These are phyloP conservation scores for Cephus cinctus DNA, from an alignment of 1,140 invertebrate species.

Conservation along the genomic window DNA sequence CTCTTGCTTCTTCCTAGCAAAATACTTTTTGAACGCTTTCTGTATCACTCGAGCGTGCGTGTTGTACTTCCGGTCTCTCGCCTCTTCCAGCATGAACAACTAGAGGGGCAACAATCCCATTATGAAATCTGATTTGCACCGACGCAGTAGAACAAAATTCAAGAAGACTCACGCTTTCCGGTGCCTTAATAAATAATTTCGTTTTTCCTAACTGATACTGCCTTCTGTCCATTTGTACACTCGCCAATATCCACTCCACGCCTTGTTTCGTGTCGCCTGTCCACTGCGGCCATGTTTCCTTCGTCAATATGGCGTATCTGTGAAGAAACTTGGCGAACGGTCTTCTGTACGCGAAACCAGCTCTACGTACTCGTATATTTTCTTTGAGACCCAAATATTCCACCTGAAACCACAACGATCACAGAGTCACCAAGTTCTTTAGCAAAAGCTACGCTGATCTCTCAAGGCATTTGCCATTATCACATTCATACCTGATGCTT, in stretches of 20 bases:
- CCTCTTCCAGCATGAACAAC: constrained; percentile 75
- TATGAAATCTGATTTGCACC: too few relatives aligned
- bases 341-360: constrained; percentile 68
- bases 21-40: constrained; percentile 71
- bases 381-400: constrained; percentile 67
- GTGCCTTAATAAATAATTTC: constrained; percentile 78
- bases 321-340: constrained; percentile 66
- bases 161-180: constrained; percentile 69
- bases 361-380: constrained; percentile 66
- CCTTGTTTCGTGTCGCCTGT: constrained; percentile 62
- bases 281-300: constrained; percentile 70
- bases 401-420: constrained; percentile 39
- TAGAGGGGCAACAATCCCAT: too few relatives aligned
- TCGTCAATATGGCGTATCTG: constrained; percentile 70
- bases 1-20: constrained; percentile 63
- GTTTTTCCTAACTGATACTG: constrained; percentile 73
- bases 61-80: constrained; percentile 71
- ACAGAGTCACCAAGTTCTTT: too few relatives aligned
- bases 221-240: constrained; percentile 63
- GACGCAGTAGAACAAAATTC: too few relatives aligned
- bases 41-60: constrained; percentile 70
- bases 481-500: constrained; percentile 57
- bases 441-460: not conserved
- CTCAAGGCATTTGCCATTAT: not conserved
- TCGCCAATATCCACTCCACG: constrained; percentile 62